Conservation (phyloP, 1,140 invertebrate genomes). For the Zophobas atratus region DNA sequence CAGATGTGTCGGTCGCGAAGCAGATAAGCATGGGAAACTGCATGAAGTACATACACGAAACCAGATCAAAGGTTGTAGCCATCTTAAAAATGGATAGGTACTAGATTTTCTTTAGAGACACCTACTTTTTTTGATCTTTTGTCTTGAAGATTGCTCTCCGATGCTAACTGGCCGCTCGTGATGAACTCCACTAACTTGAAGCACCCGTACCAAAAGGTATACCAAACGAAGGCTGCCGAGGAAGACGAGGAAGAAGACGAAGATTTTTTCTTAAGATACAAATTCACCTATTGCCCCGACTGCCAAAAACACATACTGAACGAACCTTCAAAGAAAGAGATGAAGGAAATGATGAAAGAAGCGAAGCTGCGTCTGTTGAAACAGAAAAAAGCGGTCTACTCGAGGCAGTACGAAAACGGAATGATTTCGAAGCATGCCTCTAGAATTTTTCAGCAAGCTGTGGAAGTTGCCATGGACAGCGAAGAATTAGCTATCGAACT, state of each 20-base stretch:
- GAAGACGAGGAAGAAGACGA: conserved; percentile 66
- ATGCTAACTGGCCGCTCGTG: conserved; percentile 48
- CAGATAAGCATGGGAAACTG: not conserved
- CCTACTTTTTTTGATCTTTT: not conserved
- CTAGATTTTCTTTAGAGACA: not conserved
- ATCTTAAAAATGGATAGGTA: conserved; percentile 5
- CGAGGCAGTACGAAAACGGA: conserved; percentile 69
- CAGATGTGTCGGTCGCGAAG: conserved; percentile 60
- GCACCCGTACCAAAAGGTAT: conserved; percentile 68
- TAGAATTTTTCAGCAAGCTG: conserved; percentile 65
- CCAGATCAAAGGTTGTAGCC: not conserved
- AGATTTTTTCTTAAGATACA: conserved; percentile 68
- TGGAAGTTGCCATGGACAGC: conserved; percentile 68
- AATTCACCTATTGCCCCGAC: conserved; percentile 68
- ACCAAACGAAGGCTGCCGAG: conserved; percentile 57
- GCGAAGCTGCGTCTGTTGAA: conserved; percentile 69
- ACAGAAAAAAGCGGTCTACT: conserved; percentile 69
- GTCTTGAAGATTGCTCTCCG: conserved; percentile 34
- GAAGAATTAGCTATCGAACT: conserved; percentile 66
- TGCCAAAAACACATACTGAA: conserved; percentile 68
- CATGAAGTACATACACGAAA: not conserved
- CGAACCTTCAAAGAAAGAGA: conserved; percentile 69
- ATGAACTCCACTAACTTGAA: conserved; percentile 68
- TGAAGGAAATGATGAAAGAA: conserved; percentile 69
- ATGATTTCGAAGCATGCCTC: conserved; percentile 69